phyloP scores from a whole-genome alignment of 2,797 vertebrate species.

The Aulostomus chinensis region DNA sequence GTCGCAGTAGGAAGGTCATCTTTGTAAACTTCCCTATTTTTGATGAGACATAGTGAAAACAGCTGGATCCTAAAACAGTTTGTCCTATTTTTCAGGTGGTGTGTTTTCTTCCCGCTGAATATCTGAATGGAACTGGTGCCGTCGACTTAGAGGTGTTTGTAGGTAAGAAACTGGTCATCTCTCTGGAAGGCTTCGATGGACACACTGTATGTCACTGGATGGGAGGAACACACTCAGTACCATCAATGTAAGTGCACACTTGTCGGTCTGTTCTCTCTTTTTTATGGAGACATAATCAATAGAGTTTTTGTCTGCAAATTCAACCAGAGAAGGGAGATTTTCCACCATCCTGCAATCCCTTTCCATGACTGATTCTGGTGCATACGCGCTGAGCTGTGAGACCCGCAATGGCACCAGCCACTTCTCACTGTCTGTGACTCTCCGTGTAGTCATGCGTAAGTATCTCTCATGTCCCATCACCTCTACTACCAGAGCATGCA shows the following conservation, averaged over 20 bases:
- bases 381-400: constrained; percentile 77
- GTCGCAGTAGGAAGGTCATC: too few relatives aligned
- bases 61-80: not conserved
- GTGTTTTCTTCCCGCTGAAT: constrained; percentile 22
- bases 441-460: constrained; percentile 73
- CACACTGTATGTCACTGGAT: constrained; percentile 40
- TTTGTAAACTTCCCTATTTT: not conserved
- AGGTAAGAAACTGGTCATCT: constrained; percentile 55
- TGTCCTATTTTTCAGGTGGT: constrained; percentile 34
- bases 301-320: not conserved
- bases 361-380: constrained; percentile 77
- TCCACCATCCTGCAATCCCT: constrained; percentile 66
- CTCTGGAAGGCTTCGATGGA: constrained; percentile 29
- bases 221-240: not conserved
- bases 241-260: constrained; percentile 28
- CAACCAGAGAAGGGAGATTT: constrained; percentile 22
- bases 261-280: not conserved
- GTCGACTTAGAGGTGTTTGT: constrained; percentile 21
- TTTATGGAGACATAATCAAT: not conserved
- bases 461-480: not conserved
- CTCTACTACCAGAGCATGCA: not conserved
- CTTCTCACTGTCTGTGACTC: constrained; percentile 72
- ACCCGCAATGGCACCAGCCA: constrained; percentile 37
- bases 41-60: not conserved
- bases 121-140: constrained; percentile 20